phyloP scores from a whole-genome alignment of 2,888 invertebrate species.

The Anoncus sp. region DNA sequence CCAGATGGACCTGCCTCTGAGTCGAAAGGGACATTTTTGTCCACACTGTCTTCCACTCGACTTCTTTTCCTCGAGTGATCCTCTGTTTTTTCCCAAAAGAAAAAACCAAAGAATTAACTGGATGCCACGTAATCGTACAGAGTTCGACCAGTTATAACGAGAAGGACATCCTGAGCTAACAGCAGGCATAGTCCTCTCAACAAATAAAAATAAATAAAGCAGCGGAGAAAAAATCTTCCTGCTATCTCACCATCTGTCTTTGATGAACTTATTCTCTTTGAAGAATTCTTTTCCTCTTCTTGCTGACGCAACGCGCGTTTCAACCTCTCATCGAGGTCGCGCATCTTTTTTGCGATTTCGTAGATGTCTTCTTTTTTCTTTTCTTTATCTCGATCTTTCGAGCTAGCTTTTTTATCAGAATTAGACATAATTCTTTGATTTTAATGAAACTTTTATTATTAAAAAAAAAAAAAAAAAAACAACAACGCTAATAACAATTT shows the following conservation, averaged over 20 bases:
- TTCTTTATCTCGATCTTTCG: conserved; percentile 10
- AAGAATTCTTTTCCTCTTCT: not conserved
- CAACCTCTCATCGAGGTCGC: conserved; percentile 10
- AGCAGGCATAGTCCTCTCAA: conserved; percentile 21
- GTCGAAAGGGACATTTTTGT: no score
- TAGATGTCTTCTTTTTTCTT: conserved; percentile 5
- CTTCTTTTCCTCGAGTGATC: no score
- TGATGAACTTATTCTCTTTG: no score
- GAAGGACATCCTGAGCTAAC: conserved; percentile 26
- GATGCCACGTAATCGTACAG: conserved; percentile 2
- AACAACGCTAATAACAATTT: no score
- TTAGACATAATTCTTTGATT: no score
- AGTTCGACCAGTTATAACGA: conserved; percentile 10
- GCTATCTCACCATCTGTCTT: no score
- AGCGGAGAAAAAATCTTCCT: not conserved
- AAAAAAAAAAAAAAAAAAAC: no score
- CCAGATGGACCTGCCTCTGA: no score
- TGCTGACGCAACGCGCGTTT: conserved; percentile 6
- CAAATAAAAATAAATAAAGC: not conserved
- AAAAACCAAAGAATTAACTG: conserved; percentile 14
- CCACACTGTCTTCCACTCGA: no score
- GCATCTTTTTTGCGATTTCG: conserved; percentile 23
- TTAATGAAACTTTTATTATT: no score
- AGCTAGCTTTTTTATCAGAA: not conserved
- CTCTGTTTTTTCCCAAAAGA: not conserved